Base-by-base conservation (phyloP, 2,888 invertebrate genomes). In the Amphimallon solstitiale region DNA sequence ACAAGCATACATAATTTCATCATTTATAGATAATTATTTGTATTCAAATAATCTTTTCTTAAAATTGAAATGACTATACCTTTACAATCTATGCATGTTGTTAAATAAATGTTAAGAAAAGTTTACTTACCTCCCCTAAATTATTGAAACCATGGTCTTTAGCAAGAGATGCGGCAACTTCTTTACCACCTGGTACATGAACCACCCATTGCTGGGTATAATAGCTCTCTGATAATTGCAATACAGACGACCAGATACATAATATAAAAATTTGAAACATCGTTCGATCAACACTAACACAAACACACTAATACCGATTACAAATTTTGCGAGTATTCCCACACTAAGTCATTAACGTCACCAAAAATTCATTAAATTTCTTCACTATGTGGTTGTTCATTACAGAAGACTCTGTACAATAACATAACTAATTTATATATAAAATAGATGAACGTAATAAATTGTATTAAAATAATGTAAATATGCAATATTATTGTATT, bases 201-300 rank as follows among this genome's bases (percentile, higher is more conserved):
- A 94, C 91, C 69, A 94, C 95, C 93, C 93, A 94, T 82, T 93
- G 92, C 81, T 92, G 90, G 70, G 92, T 91, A 81, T 88, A 94
- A 79, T 90, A 63, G 19, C 62, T 40, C 49, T 66, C 62, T 17
- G 66, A 54, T 37, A 56, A 37, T n/a, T 45, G 61, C 48, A 66
- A 46, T 40, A 66, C 38, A 43, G 56, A 46, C 52, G 56, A 62
- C 54, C 56, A 66, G 14, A 66, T 38, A 35, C 62, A 63, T 46
- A 66, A 40, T 19, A 63, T 19, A 46, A 63, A 46, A 51, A 66
- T 37, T 37, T 66, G 56, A 49, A 66, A 52, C 66, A 66, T 66
- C 21, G 52, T 63, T 37, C 9, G 23, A 9, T 29, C 5, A 5
- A 29, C 29, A n/a, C n/a, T n/a, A 9, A 5, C 29, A 29, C 29